Evolutionary conservation across 2,888 invertebrate species (phyloP), one percentile per base, ranked within the genome.

Genomic region (Colletes collaris): DNA sequence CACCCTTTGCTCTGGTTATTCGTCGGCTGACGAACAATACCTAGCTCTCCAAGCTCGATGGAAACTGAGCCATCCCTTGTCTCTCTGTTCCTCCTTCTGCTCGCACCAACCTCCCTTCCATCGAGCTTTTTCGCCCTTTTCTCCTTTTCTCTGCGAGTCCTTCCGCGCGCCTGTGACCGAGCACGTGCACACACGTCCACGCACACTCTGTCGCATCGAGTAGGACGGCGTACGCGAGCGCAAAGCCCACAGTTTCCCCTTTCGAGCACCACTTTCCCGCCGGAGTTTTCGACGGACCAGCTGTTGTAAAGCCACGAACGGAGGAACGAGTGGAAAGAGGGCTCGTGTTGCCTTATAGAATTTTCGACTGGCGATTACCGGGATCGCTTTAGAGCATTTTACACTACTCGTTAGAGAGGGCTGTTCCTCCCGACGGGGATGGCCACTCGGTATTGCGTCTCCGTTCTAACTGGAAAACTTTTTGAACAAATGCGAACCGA

Each of bases 341-440:
- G 44, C 52, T 67, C 68, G 65, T 71, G 70, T 79, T 79, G 84
- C 76, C 82, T 82, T 86, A 76, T 76, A 81, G 82, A 86, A 86
- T 86, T 86, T 86, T 86, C 80, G 71, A 81, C 75, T 50, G 75
- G 64, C 86, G 82, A 84, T 86, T 86, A 86, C 84, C 58, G 75
- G 66, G 73, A 79, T 76, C 82, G 68, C 69, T 84, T 86, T 66
- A 56, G 68, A 79, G 75, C 67, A 63, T 80, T 81, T 78, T 75
- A 56, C 76, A 65, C 63, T 71, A 67, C 82, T 84, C 78, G 79
- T 86, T 84, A 79, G 66, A 56, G 56, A 69, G 64, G 67, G 35
- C 60, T 35, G 66, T 40, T 16, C 50, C 58, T 19, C n/a, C 60
- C 27, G n/a, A 4, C 35, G 40, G 10, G 68, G 50, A 59, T 55